Percentiles rank a stretch among this genome's conserved stretches.
phyloP scores from a whole-genome alignment of 2,113 vertebrate genomes.

The Pachyramphus minor region DNA sequence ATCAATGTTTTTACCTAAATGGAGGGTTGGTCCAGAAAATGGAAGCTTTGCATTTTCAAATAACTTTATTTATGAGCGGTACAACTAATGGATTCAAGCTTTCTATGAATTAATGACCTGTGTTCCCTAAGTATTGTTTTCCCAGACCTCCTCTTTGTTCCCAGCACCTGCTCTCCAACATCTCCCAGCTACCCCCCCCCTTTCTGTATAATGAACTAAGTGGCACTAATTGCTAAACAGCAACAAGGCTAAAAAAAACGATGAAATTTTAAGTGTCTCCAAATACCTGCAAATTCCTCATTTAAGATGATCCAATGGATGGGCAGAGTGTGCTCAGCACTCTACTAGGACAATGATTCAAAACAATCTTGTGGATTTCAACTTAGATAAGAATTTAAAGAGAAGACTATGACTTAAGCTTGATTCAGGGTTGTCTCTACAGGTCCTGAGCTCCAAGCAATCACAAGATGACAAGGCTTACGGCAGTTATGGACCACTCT shows the following conservation, averaged over 20 bases:
- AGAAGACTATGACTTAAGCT: neutral
- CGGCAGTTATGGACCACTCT: neutral
- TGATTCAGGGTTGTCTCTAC: neutral
- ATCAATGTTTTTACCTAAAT: neutral
- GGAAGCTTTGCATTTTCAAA: neutral
- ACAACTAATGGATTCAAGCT: neutral
- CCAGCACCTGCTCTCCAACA: neutral
- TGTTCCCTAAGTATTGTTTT: neutral
- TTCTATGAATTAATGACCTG: neutral
- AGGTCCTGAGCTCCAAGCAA: neutral
- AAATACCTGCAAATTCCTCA: neutral
- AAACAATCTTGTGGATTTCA: neutral
- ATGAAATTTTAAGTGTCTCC: neutral
- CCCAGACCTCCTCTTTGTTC: neutral
- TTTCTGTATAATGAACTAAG: neutral
- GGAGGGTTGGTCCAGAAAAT: neutral
- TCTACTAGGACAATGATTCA: neutral
- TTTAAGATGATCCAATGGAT: neutral
- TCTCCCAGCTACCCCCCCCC: neutral
- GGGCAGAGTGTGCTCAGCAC: neutral
- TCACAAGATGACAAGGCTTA: neutral
- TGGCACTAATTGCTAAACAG: neutral
- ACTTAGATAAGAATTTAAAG: neutral
- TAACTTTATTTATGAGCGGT: neutral
- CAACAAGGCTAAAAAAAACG: neutral